Evolutionary conservation across 2,888 invertebrate species (phyloP).

Genomic region (Phaonia tiefii): DNA sequence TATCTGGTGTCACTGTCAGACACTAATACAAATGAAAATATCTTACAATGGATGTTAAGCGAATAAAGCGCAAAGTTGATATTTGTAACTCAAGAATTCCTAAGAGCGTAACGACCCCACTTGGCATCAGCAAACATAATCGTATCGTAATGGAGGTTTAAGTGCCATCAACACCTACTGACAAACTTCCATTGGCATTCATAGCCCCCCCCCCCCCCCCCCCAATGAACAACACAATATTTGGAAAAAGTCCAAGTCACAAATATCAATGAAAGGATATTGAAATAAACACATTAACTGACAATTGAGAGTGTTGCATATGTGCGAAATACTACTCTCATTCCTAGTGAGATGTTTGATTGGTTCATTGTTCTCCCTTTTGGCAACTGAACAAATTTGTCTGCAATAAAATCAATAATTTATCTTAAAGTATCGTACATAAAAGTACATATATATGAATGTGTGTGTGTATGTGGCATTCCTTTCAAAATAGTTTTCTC

Average conservation of each 20-base stretch:
- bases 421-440: slow-evolving; percentile 25
- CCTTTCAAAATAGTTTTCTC: slow-evolving; percentile 15
- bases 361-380: slow-evolving; percentile 31
- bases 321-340: neutral
- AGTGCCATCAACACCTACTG: too few species aligned
- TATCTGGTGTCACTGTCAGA: neutral
- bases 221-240: neutral
- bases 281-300: slow-evolving; percentile 29
- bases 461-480: too few species aligned
- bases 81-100: neutral
- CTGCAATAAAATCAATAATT: slow-evolving; percentile 32
- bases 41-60: neutral
- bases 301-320: slow-evolving; percentile 20
- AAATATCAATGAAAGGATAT: slow-evolving; percentile 27
- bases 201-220: too few species aligned
- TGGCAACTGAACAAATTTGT: slow-evolving; percentile 30
- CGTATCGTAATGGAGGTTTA: neutral
- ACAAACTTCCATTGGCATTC: too few species aligned
- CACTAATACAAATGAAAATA: slow-evolving; percentile 1
- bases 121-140: neutral
- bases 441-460: too few species aligned
- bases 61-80: neutral
- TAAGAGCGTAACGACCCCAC: slow-evolving; percentile 23
- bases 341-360: neutral
- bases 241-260: slow-evolving; percentile 20